Conservation (phyloP, 2,113 vertebrate species). For the Rafetus swinhoei region DNA sequence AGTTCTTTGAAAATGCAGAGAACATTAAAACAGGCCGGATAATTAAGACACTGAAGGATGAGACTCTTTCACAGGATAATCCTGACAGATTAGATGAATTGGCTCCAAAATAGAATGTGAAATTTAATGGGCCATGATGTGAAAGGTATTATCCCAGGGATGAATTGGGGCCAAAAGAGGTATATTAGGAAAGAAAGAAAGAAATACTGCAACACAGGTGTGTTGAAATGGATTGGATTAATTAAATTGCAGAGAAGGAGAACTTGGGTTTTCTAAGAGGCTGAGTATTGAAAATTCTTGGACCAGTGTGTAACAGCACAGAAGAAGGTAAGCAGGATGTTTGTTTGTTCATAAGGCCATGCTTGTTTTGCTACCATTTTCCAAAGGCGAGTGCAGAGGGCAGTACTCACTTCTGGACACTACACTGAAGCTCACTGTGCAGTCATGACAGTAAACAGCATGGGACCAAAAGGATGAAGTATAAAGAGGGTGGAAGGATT, state of each 20-base stretch:
- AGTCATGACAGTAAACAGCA: background rate
- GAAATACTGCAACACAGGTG: background rate
- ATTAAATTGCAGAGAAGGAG: background rate
- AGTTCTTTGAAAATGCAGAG: constrained; percentile 19
- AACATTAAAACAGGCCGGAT: background rate
- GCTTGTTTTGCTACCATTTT: background rate
- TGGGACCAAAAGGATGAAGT: background rate
- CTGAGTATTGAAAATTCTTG: background rate
- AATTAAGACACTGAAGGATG: background rate
- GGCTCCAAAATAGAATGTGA: constrained; percentile 17
- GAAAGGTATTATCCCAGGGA: constrained; percentile 25
- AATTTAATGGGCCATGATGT: constrained; percentile 46
- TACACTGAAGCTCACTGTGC: background rate
- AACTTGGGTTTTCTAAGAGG: constrained; percentile 3
- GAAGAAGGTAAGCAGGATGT: background rate
- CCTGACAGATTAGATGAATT: constrained; percentile 49
- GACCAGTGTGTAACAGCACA: background rate
- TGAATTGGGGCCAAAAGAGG: constrained; percentile 8
- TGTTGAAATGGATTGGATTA: constrained; percentile 19
- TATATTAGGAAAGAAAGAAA: constrained; percentile 10
- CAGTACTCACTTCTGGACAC: accelerated
- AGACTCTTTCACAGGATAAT: background rate
- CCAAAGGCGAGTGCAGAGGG: background rate
- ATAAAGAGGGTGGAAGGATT: background rate
- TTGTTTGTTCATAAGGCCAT: background rate